A percentile compares a stretch with the other conserved stretches of the same genome.
Evolutionary conservation across 2,888 invertebrate species (phyloP).

Genomic region (Steinernema hermaphroditum): DNA sequence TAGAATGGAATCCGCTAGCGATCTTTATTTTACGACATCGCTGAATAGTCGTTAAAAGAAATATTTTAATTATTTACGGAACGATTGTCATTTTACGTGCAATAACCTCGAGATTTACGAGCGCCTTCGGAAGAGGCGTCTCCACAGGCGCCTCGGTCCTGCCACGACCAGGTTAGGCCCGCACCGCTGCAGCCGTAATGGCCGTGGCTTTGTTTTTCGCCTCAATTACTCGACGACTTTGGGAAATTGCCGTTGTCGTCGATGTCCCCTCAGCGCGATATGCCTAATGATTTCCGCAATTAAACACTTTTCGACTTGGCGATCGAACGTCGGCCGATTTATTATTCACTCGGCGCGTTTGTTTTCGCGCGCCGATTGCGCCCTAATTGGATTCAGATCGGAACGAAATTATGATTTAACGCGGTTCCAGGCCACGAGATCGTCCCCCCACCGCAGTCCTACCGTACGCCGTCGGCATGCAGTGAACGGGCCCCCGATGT

Average conservation of each 20-base stretch:
- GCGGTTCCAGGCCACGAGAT: not conserved
- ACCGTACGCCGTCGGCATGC: constrained; percentile 1
- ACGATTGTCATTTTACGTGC: too few species aligned
- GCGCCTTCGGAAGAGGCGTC: too few species aligned
- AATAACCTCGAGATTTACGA: not conserved
- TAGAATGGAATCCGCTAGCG: too few species aligned
- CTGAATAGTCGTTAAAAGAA: too few species aligned
- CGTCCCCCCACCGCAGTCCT: not conserved
- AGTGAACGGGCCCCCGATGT: not conserved
- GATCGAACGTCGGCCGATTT: constrained; percentile 1
- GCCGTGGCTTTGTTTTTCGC: constrained; percentile 18
- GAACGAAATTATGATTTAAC: constrained; percentile 7
- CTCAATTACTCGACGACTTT: constrained; percentile 24
- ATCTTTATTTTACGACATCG: too few species aligned
- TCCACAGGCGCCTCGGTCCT: not conserved
- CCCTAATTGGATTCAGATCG: constrained; percentile 23
- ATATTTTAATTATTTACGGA: too few species aligned
- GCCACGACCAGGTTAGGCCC: not conserved
- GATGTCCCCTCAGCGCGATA: not conserved
- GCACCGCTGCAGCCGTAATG: not conserved
- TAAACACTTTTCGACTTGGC: constrained; percentile 19
- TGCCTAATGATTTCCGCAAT: constrained; percentile 26
- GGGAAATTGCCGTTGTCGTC: constrained; percentile 20
- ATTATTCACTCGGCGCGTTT: constrained; percentile 13
- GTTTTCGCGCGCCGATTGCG: constrained; percentile 20